Evolutionary conservation across 2,888 invertebrate genomes (phyloP).

Genomic region (Ariolimax columbianus): DNA sequence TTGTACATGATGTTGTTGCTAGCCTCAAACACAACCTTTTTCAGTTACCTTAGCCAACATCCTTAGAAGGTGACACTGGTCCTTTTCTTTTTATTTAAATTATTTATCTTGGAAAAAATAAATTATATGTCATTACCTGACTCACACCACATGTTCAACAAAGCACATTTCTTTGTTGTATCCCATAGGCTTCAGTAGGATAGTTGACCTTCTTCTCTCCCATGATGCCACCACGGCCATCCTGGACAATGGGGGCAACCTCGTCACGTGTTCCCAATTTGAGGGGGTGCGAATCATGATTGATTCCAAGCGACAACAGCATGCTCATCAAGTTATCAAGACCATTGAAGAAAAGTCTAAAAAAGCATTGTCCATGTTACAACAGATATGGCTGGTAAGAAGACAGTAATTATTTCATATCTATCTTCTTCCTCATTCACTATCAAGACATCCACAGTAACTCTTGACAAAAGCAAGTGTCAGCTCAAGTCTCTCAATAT

Average conservation of each 20-base stretch:
- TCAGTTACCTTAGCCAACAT: no score
- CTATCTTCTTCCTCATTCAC: no score
- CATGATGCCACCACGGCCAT: conserved; percentile 72
- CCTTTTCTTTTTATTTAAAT: background rate
- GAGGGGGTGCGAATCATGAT: conserved; percentile 73
- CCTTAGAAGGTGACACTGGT: no score
- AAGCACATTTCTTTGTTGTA: background rate
- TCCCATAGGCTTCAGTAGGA: conserved; percentile 66
- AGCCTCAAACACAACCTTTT: no score
- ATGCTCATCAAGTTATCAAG: conserved; percentile 65
- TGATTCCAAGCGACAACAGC: conserved; percentile 64
- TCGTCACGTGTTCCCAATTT: conserved; percentile 69
- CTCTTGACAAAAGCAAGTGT: no score
- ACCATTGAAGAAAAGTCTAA: conserved; percentile 63
- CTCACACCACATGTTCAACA: no score
- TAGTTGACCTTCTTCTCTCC: conserved; percentile 67
- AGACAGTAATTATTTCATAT: no score
- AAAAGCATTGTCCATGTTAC: conserved; percentile 58
- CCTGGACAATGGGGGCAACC: conserved; percentile 62
- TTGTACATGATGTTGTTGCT: no score
- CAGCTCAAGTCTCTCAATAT: no score
- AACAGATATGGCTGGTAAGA: conserved; percentile 71
- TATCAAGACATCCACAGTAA: no score
- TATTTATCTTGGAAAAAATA: background rate
- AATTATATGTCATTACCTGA: no score